Conservation (phyloP, 2,113 vertebrate species). For the Platichthys flesus region DNA sequence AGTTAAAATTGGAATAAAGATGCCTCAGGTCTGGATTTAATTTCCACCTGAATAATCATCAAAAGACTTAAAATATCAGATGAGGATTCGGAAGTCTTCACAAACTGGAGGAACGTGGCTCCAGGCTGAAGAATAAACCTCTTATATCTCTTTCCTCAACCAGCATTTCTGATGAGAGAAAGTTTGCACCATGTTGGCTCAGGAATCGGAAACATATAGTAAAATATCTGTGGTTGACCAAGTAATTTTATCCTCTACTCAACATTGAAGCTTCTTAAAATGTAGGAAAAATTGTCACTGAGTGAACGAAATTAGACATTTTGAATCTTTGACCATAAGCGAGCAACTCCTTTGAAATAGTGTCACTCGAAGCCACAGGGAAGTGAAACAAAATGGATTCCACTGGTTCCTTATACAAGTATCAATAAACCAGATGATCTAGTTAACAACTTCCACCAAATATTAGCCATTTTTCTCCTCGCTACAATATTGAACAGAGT, state of each 20-base stretch:
- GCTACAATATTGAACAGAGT: slow-evolving; percentile 30
- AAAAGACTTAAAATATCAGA: slow-evolving; percentile 7
- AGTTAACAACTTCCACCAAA: neutral
- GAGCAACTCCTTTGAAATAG: slow-evolving; percentile 1
- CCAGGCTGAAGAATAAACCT: slow-evolving; percentile 2
- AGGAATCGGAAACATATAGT: slow-evolving; percentile 32
- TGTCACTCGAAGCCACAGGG: slow-evolving; percentile 2
- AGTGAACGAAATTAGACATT: neutral
- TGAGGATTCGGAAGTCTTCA: neutral
- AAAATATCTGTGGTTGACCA: slow-evolving; percentile 46
- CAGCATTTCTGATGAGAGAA: slow-evolving; percentile 46
- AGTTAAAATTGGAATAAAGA: neutral
- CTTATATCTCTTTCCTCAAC: slow-evolving; percentile 4
- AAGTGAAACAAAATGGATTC: slow-evolving; percentile 22
- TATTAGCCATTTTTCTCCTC: neutral
- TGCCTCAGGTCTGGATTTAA: neutral
- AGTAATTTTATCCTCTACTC: slow-evolving; percentile 31
- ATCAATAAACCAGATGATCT: slow-evolving; percentile 18
- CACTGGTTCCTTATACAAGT: neutral
- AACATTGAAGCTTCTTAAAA: slow-evolving; percentile 37
- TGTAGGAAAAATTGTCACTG: neutral
- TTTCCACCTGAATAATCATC: neutral
- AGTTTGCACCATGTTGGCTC: slow-evolving; percentile 18
- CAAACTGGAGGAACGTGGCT: slow-evolving; percentile 1
- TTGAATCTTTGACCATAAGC: slow-evolving; percentile 9